These are phyloP conservation scores for Chloroceryle amazona DNA, from an alignment of 2,797 vertebrate species.

Conservation along the genomic window DNA sequence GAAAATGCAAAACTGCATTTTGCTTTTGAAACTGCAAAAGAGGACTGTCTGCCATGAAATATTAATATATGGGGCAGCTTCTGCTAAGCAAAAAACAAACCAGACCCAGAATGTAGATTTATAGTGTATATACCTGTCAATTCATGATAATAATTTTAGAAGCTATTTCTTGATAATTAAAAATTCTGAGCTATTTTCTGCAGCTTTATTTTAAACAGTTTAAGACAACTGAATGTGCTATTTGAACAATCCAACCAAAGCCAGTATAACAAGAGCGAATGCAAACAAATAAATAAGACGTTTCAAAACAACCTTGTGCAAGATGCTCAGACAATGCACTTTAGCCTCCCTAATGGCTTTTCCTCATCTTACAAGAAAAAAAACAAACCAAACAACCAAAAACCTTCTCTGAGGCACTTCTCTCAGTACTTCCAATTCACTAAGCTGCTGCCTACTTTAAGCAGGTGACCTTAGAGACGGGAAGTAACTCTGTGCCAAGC, in stretches of 20 bases:
- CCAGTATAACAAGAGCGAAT: neutral
- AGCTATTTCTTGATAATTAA: neutral
- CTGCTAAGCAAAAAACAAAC: neutral
- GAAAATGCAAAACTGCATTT: no score
- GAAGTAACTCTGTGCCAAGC: neutral
- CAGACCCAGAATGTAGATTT: neutral
- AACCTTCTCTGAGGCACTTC: neutral
- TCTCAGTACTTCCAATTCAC: neutral
- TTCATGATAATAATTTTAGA: neutral
- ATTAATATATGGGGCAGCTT: neutral
- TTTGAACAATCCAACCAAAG: neutral
- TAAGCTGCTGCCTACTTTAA: neutral
- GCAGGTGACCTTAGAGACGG: neutral
- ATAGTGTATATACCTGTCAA: neutral
- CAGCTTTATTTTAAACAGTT: neutral
- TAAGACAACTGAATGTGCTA: neutral
- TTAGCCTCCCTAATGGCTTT: neutral
- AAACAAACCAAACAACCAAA: neutral
- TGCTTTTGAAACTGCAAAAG: neutral
- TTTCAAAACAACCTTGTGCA: neutral
- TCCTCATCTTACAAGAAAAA: neutral
- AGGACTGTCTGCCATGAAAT: neutral
- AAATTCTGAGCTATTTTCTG: neutral
- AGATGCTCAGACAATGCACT: neutral
- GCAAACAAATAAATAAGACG: conserved; percentile 48